phyloP scores from a whole-genome alignment of 2,888 invertebrate species.

The Rhagonycha lutea region DNA sequence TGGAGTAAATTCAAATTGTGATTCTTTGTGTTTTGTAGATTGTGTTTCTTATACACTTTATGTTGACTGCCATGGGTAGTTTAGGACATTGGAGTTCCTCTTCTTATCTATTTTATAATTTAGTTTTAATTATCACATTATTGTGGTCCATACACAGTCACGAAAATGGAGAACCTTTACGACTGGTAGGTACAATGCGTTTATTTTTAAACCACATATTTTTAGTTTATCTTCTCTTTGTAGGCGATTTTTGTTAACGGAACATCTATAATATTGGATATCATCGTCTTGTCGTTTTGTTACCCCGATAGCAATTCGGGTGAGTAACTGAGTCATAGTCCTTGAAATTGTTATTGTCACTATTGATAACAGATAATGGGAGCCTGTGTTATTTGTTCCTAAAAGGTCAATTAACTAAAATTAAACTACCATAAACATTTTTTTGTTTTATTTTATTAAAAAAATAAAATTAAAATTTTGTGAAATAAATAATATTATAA shows the following conservation, averaged over 20 bases:
- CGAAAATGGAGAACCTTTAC: conserved; percentile 22
- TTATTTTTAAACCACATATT: not conserved
- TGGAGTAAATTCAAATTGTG: not conserved
- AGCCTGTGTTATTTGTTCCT: not conserved
- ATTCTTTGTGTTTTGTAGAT: conserved; percentile 11
- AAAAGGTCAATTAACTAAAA: not conserved
- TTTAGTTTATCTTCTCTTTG: not conserved
- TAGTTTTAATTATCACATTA: conserved; percentile 13
- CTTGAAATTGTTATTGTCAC: not conserved
- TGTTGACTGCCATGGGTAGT: conserved; percentile 12
- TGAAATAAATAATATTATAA: not conserved
- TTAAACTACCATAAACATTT: not conserved
- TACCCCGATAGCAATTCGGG: conserved; percentile 17
- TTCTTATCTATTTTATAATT: conserved; percentile 27
- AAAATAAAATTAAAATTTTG: not conserved
- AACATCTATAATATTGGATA: conserved; percentile 18
- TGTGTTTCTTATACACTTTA: conserved; percentile 21
- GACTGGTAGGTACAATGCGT: conserved; percentile 13
- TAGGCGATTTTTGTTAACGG: conserved; percentile 24
- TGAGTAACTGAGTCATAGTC: not conserved
- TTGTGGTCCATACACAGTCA: conserved; percentile 20
- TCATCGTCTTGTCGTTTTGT: conserved; percentile 17
- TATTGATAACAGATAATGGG: not conserved
- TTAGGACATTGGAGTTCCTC: conserved; percentile 18
- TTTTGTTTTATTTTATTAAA: not conserved